Base-by-base conservation (phyloP, 2,888 invertebrate genomes). In the Drosophila anceps region DNA sequence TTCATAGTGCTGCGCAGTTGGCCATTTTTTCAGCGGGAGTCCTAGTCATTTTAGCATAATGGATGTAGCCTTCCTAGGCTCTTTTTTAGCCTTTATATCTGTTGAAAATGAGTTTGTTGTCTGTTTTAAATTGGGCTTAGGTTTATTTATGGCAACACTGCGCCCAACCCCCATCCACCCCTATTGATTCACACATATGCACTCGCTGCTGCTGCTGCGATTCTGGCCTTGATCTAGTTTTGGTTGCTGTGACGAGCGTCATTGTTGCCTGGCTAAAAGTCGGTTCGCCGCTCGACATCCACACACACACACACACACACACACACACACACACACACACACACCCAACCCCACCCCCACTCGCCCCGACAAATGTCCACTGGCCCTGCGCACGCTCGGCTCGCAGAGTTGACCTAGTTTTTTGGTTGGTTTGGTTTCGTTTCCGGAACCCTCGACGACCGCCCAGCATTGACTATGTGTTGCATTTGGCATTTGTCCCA, bases 211-310 rank as follows among this genome's bases (percentile, higher is more conserved):
- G 24, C 24, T 67, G 69, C 69, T 81, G 72, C 66, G 63, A 69
- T 79, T 79, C 63, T 88, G 86, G 88, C 86, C 86, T 87, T 87
- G 86, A 90, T 88, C 86, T 86, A 87, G 69, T 90, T 67, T 69
- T 85, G 77, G 58, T 37, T 72, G 70, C 67, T 72, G 75, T 77
- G 82, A 82, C 85, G 75, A 84, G 73, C 84, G 84, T 84, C 89
- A 84, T 84, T 84, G 84, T 84, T 80, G 81, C 72, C 70, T 73
- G 55, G 64, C 46, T 66, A 46, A 57, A 48, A 50, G 66, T 62
- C 58, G 31, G 41, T 53, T 59, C 59, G 51, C 61, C 62, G 43
- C 54, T 20, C 54, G 54, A 29, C 54, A 18, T 12, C 12, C 39
- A 29, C 29, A 46, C 53, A n/a, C n/a, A n/a, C n/a, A n/a, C n/a